A percentile compares a stretch with the other conserved stretches of the same genome.
phyloP scores from a whole-genome alignment of 2,888 invertebrate genomes.

The Linhomoeus sp. region DNA sequence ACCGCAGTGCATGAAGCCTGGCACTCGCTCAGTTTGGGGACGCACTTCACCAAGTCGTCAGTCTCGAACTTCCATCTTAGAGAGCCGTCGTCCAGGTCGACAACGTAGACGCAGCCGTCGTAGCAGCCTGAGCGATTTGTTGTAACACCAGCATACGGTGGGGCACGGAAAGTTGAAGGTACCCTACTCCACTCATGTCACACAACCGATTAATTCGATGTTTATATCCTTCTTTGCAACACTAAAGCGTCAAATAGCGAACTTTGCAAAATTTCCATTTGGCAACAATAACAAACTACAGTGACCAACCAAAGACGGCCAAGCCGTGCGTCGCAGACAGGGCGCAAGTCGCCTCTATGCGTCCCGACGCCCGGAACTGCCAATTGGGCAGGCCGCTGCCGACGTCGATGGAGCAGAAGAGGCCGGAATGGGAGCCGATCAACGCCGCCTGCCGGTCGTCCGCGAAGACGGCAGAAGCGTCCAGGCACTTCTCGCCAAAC shows the following conservation, averaged over 20 bases:
- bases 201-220: no score
- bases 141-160: no score
- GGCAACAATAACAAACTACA: no score
- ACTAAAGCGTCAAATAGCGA: no score
- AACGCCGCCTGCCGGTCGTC: slow-evolving; percentile 9
- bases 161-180: no score
- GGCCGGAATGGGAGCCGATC: not conserved
- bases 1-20: no score
- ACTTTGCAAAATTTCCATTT: no score
- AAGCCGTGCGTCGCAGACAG: no score
- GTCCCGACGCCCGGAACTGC: not conserved
- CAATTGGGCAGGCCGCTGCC: not conserved
- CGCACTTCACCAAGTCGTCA: slow-evolving; percentile 45
- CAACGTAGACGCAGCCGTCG: slow-evolving; percentile 49
- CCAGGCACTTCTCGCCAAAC: slow-evolving; percentile 57
- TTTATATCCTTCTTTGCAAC: no score
- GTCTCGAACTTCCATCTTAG: slow-evolving; percentile 45
- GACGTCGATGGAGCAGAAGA: not conserved
- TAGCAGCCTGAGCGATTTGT: slow-evolving; percentile 44
- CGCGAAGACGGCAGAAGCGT: slow-evolving; percentile 44
- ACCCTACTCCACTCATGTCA: no score
- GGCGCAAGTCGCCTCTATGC: not conserved
- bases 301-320: no score
- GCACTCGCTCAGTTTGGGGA: slow-evolving; percentile 35
- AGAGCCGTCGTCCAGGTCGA: slow-evolving; percentile 38